Percentiles rank a stretch among this genome's conserved stretches.
Conservation (phyloP, 2,888 invertebrate genomes). For the Stictocephala bisonia region DNA sequence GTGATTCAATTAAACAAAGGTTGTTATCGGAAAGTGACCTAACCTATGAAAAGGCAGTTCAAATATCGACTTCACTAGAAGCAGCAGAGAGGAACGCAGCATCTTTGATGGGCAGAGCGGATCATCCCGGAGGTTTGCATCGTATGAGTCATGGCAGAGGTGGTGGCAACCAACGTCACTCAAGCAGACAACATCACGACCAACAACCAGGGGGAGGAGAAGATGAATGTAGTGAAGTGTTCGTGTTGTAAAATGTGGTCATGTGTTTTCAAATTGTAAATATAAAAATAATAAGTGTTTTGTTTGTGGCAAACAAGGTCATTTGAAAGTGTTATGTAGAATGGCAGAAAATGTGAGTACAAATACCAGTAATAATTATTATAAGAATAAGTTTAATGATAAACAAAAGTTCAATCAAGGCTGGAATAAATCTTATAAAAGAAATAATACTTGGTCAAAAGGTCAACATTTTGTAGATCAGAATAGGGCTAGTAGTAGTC, state of each 20-base stretch:
- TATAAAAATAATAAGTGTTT: slow-evolving; percentile 12
- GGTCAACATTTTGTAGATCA: no score
- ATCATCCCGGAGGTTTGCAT: not conserved
- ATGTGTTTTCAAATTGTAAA: not conserved
- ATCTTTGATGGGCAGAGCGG: not conserved
- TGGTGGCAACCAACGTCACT: not conserved
- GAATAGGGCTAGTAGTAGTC: no score
- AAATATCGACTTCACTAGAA: slow-evolving; percentile 18
- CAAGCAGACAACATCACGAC: not conserved
- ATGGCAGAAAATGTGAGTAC: not conserved
- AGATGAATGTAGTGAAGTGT: not conserved
- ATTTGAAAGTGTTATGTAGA: not conserved
- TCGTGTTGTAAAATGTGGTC: slow-evolving; percentile 32
- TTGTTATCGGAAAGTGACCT: slow-evolving; percentile 12
- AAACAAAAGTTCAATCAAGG: not conserved
- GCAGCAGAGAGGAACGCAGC: slow-evolving; percentile 21
- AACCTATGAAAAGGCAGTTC: slow-evolving; percentile 40
- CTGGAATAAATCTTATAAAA: no score
- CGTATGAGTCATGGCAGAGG: not conserved
- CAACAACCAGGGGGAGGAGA: not conserved
- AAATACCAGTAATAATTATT: not conserved
- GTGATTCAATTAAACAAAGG: slow-evolving; percentile 12
- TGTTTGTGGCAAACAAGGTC: slow-evolving; percentile 25
- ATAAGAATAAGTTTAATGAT: not conserved
- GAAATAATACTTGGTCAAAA: no score